Base-by-base conservation (phyloP, 2,888 invertebrate genomes). In the Gerosis bhagava region DNA sequence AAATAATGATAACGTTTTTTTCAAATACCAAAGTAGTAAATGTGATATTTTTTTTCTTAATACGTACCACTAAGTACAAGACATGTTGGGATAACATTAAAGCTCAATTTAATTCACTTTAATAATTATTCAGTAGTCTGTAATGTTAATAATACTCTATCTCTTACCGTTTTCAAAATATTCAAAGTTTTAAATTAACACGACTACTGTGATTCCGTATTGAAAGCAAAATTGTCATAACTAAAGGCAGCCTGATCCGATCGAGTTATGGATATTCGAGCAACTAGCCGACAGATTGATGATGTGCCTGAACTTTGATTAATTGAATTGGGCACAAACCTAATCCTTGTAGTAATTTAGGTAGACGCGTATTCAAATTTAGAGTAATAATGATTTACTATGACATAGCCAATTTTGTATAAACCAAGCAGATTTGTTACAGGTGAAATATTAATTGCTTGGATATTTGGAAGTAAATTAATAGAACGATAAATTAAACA, bases 271-370 rank as follows among this genome's bases (percentile, higher is more conserved):
- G 24, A 24, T 29, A 22, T 36, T 24, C 29, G n/a, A 22, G 8
- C 29, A 22, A 28, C 28, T 21, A 36, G 11, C n/a, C 22, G 8
- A 19, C 21, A 15, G 22, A 28, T 43, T 28, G 21, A 36, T 36
- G 43, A 44, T 28, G 21, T 24, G 32, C 34, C 22, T 26, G 13
- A 25, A 36, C 29, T 12, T 29, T 36, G 29, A 44, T 44, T 44
- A 44, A 44, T 44, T 36, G 11, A 44, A 44, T 40, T 12, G 11
- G 24, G 21, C 26, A 15, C 39, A 39, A 37, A 19, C 35, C 15
- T 34, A 22, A 11, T 34, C 25, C 34, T 17, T 3, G n/a, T 11
- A 34, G 15, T 44, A 44, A 40, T 40, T 21, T 29, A 4, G 19
- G 28, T 8, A 12, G 13, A 7, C 40, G 29, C 40, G 21, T 22